Conservation (phyloP, 2,113 vertebrate species). For the Odocoileus virginianus region DNA sequence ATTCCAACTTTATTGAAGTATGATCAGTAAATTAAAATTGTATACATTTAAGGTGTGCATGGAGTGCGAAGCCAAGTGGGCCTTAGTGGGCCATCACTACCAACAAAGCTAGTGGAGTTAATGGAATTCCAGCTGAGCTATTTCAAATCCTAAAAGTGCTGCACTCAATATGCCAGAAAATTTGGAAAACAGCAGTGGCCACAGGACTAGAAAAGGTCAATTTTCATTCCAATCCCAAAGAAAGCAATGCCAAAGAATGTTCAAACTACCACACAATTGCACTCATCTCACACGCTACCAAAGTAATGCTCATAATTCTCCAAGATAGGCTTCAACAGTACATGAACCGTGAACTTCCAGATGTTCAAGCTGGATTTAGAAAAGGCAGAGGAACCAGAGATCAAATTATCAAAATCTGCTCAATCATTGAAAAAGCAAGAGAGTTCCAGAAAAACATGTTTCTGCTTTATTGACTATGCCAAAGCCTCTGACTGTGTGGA, state of each 20-base stretch:
- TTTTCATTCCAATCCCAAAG: not conserved
- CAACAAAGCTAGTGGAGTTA: not conserved
- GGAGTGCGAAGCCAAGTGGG: not conserved
- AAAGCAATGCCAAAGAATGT: not conserved
- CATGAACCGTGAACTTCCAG: fast-evolving
- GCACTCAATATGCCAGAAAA: not conserved
- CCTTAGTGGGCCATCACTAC: not conserved
- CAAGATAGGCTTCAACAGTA: not conserved
- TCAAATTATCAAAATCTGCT: not conserved
- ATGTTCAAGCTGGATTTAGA: not conserved
- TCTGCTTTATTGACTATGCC: not conserved
- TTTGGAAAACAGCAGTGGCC: not conserved
- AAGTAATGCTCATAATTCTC: not conserved
- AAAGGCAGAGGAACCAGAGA: not conserved
- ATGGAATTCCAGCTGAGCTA: not conserved
- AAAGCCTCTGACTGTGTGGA: not conserved
- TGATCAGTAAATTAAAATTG: not conserved
- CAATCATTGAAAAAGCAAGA: not conserved
- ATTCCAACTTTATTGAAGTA: not conserved
- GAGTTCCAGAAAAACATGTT: not conserved
- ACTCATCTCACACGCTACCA: not conserved
- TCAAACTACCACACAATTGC: not conserved
- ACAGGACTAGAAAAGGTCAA: not conserved
- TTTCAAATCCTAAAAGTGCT: not conserved
- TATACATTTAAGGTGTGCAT: not conserved